Conservation (phyloP, 2,113 vertebrate genomes). For the Corvus cornix region DNA sequence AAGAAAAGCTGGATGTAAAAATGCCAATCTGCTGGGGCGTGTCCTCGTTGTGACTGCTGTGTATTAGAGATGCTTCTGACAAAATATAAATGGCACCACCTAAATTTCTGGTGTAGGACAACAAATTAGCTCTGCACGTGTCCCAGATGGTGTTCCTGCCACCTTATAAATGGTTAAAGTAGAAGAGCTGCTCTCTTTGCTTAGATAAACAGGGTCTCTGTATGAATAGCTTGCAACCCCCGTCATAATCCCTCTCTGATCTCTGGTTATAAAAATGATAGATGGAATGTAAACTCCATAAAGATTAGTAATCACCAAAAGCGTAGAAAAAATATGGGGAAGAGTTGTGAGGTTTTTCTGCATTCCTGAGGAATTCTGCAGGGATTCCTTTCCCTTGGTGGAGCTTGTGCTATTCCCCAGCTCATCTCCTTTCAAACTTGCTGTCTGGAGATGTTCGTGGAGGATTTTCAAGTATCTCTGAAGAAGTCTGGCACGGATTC, state of each 20-base stretch:
- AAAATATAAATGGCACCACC: background rate
- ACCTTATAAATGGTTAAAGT: slow-evolving; percentile 11
- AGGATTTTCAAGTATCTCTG: background rate
- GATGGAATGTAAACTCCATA: slow-evolving; percentile 59
- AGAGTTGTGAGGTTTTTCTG: slow-evolving; percentile 10
- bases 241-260: slow-evolving; percentile 45
- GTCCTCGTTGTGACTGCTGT: background rate
- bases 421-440: background rate
- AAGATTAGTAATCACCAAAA: slow-evolving; percentile 45
- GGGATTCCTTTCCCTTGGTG: background rate
- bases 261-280: slow-evolving; percentile 62
- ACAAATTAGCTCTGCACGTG: background rate
- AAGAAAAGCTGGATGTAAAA: background rate
- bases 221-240: slow-evolving; percentile 24
- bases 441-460: background rate
- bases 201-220: slow-evolving; percentile 45
- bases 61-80: background rate
- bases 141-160: background rate
- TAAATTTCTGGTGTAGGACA: background rate
- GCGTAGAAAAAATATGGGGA: slow-evolving; percentile 4
- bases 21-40: background rate
- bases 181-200: background rate
- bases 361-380: slow-evolving; percentile 47
- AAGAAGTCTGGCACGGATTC: background rate
- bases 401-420: background rate